These are phyloP conservation scores for Heliocidaris erythrogramma DNA, from an alignment of 35 echinoderm and acorn worm genomes.

Conservation along the genomic window DNA sequence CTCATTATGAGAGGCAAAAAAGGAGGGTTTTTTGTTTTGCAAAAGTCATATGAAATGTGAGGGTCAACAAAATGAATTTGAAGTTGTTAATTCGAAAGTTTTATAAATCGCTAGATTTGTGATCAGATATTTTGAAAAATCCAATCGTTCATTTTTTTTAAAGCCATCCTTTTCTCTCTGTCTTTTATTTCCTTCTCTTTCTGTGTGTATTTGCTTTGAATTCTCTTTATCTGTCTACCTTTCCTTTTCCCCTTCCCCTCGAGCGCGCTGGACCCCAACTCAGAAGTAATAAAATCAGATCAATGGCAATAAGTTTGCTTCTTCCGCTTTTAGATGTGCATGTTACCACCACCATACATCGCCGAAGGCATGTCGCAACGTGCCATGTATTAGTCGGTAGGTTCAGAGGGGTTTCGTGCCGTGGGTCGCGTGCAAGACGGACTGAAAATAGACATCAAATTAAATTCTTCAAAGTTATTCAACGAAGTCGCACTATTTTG, in stretches of 20 bases:
- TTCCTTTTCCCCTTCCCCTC: neutral
- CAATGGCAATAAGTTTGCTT: neutral
- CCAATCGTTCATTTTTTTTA: too few relatives aligned
- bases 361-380: neutral
- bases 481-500: neutral
- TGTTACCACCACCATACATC: constrained; percentile 8
- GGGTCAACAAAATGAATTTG: too few relatives aligned
- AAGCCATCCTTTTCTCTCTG: too few relatives aligned
- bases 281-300: neutral
- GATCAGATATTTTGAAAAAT: too few relatives aligned
- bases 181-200: neutral
- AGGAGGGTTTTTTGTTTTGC: too few relatives aligned
- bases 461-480: neutral
- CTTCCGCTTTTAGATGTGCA: neutral
- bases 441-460: constrained; percentile 3
- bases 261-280: neutral
- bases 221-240: neutral
- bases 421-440: neutral
- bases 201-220: neutral
- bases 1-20: too few relatives aligned
- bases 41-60: too few relatives aligned
- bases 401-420: neutral
- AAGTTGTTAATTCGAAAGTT: too few relatives aligned
- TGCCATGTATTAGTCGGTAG: neutral
- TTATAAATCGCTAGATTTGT: too few relatives aligned